A percentile compares a stretch with the other conserved stretches of the same genome.
phyloP scores from a whole-genome alignment of 2,797 vertebrate genomes.

The Ambastaia sidthimunki region DNA sequence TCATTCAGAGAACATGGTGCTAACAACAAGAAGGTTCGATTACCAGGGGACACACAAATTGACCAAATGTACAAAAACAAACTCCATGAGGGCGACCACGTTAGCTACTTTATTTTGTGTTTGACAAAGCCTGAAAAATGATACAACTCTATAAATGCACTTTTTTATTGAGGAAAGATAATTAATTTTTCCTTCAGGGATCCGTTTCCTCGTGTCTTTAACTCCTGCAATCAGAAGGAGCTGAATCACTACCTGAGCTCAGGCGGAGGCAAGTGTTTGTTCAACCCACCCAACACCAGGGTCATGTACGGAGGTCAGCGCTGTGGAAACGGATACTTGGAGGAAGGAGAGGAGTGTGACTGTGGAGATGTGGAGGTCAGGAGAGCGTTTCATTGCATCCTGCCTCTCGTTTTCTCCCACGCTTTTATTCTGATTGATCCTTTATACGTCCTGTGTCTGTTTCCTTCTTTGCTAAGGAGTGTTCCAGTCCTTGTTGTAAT shows the following conservation, averaged over 20 bases:
- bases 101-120: too few species aligned
- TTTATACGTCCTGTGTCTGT: background rate
- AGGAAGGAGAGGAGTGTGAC: conserved; percentile 96
- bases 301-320: conserved; percentile 89
- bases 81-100: too few species aligned
- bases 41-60: too few species aligned
- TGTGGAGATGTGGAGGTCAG: conserved; percentile 94
- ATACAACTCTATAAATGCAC: too few species aligned
- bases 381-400: background rate
- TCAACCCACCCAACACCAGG: conserved; percentile 91
- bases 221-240: conserved; percentile 87
- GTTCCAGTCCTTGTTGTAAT: conserved; percentile 91
- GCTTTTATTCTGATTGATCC: background rate
- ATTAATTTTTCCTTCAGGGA: conserved; percentile 72
- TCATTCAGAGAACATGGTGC: too few species aligned
- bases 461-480: conserved; percentile 80
- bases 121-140: too few species aligned
- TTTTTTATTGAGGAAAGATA: too few species aligned
- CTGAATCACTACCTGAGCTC: conserved; percentile 89
- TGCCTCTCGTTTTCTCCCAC: conserved; percentile 20
- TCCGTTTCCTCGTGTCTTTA: conserved; percentile 94
- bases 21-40: too few species aligned
- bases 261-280: conserved; percentile 96
- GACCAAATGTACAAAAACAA: too few species aligned
- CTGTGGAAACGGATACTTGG: conserved; percentile 97